Percentiles rank a stretch among this genome's conserved stretches.
phyloP scores from a whole-genome alignment of 2,797 vertebrate species.

The Coendou prehensilis region DNA sequence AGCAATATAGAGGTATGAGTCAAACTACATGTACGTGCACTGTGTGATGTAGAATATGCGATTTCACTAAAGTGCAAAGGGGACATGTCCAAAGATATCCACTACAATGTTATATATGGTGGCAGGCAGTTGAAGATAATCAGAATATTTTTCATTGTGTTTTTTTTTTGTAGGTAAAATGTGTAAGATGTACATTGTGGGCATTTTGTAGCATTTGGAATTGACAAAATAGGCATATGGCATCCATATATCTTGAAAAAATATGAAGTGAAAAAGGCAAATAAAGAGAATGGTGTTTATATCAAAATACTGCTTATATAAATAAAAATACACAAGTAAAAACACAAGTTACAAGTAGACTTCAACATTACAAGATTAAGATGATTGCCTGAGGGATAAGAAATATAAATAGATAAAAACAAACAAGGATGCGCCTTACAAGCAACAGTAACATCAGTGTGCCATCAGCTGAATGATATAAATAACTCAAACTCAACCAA shows the following conservation, averaged over 20 bases:
- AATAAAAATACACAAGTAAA: not conserved
- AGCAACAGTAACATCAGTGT: not conserved
- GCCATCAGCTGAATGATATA: not conserved
- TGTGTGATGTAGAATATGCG: not conserved
- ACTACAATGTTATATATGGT: not conserved
- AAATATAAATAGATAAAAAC: conserved; percentile 38
- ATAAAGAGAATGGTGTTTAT: not conserved
- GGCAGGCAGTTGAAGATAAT: not conserved
- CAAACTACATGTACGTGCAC: not conserved
- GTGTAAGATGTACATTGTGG: not conserved
- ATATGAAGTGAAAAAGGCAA: not conserved
- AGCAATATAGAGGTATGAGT: not conserved
- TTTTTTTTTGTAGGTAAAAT: not conserved
- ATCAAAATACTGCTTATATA: not conserved
- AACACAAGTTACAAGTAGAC: not conserved
- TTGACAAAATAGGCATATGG: not conserved
- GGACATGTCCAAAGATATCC: not conserved
- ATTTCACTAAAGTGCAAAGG: not conserved
- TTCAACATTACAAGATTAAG: conserved; percentile 28
- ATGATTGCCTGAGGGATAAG: not conserved
- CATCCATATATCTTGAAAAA: not conserved
- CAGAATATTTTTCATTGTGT: not conserved
- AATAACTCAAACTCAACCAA: conserved; percentile 36
- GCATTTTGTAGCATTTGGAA: conserved; percentile 6
- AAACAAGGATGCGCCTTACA: not conserved